phyloP scores from a whole-genome alignment of 1,140 invertebrate species.

The Thaumatotibia leucotreta region DNA sequence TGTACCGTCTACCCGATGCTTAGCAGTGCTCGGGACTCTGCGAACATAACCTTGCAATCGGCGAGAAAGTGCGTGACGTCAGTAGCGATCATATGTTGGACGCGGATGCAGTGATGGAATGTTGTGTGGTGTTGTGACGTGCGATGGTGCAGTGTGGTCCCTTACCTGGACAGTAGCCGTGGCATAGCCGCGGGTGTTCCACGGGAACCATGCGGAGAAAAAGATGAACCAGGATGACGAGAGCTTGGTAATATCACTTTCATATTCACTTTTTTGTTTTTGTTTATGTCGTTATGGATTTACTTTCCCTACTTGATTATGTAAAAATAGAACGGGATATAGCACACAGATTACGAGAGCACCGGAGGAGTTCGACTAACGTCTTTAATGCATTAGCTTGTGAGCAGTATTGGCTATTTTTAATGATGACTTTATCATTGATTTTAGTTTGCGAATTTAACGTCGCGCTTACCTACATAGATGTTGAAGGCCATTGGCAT shows the following conservation, averaged over 20 bases:
- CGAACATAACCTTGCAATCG: slow-evolving; percentile 48
- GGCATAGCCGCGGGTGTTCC: slow-evolving; percentile 55
- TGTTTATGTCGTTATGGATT: background rate
- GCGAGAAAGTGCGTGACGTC: slow-evolving; percentile 73
- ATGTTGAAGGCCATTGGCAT: slow-evolving; percentile 40
- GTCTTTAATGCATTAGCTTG: background rate
- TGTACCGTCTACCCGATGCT: slow-evolving; percentile 8
- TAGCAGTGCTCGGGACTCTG: slow-evolving; percentile 27
- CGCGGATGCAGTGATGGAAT: slow-evolving; percentile 76
- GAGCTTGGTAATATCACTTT: slow-evolving; percentile 75
- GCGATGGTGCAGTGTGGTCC: slow-evolving; percentile 55
- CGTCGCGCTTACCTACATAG: slow-evolving; percentile 9
- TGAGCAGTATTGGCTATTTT: slow-evolving; percentile 46
- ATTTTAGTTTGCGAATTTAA: slow-evolving; percentile 24
- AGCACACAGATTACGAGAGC: slow-evolving; percentile 1
- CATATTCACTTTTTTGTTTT: slow-evolving; percentile 23
- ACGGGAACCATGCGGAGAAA: slow-evolving; percentile 71
- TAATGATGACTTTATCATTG: slow-evolving; percentile 58
- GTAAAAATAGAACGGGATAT: background rate
- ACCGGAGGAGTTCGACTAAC: background rate
- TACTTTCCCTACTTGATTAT: slow-evolving; percentile 13
- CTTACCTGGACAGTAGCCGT: slow-evolving; percentile 55
- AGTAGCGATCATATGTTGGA: slow-evolving; percentile 73
- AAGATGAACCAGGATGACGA: slow-evolving; percentile 74
- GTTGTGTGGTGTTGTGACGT: slow-evolving; percentile 67